Base-by-base conservation (phyloP, 2,113 vertebrate species). In the Gallinago undulata region DNA sequence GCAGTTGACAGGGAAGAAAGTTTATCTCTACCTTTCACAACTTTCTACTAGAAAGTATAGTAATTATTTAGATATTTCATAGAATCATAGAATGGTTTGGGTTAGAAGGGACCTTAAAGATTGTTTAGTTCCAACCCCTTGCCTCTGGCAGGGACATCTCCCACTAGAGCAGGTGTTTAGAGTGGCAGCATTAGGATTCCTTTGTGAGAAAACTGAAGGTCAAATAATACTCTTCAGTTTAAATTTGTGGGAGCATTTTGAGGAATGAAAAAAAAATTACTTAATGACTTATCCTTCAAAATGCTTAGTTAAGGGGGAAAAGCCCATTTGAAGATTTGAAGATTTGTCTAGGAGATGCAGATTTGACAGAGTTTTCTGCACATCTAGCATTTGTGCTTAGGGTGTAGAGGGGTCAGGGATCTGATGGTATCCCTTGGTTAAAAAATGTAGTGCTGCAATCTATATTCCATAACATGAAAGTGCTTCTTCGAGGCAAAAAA, bases 391-490 rank as follows among this genome's bases (percentile, higher is more conserved):
- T 83, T 86, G 51, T 0, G 1, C 37, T 81, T 35, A 28, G 1
- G 31, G 33, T 21, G 59, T 21, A 31, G 56, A 33, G 39, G 33
- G 13, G 13, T 59, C 27, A 64, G 35, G 39, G 35, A 43, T 74
- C 35, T 35, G n/a, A 4, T 43, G 41, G 23, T 17, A 50, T 39
- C 13, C 15, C 18, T 89, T 79, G 11, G 19, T 76, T 73, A 21
- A 67, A 63, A 84, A 83, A 70, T 68, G 6, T 7, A 7, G n/a
- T 11, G 6, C 13, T 72, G 24, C 30, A 63, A 23, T 83, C n/a
- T 80, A 51, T 96, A 43, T 97, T 97, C 97, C 95, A 77, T 98
- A 97, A 98, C 84, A 41, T 94, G 28, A 68, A 97, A 98, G 98
- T 83, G 98, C 97, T 94, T 93, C 97, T 87, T 27, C 93, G 33